Conservation (phyloP, 2,888 invertebrate genomes). For the Geophilus truncorum region DNA sequence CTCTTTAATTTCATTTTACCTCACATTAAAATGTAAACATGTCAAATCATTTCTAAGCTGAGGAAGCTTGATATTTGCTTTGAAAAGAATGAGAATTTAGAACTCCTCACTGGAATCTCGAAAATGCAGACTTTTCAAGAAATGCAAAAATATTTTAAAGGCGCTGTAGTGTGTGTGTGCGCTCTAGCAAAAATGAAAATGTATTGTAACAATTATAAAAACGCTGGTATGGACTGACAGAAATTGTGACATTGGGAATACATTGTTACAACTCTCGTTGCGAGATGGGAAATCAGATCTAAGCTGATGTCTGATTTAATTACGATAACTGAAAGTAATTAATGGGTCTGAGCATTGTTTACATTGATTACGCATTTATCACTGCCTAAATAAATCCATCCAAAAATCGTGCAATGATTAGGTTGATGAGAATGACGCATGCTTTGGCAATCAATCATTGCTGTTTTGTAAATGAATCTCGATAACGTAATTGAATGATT, state of each 20-base stretch:
- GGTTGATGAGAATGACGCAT: neutral
- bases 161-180: too few species aligned
- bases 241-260: too few species aligned
- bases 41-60: too few species aligned
- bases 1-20: neutral
- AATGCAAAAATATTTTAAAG: too few species aligned
- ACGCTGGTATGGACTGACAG: too few species aligned
- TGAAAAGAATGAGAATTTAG: too few species aligned
- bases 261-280: too few species aligned
- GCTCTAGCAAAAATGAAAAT: too few species aligned
- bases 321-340: neutral
- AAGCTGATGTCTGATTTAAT: neutral
- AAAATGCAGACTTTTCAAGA: too few species aligned
- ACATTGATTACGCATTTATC: conserved; percentile 1
- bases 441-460: neutral
- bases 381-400: neutral
- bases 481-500: neutral
- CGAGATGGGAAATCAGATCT: neutral
- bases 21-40: neutral
- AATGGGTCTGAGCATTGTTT: neutral
- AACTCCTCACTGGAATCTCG: too few species aligned
- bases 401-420: conserved; percentile 2
- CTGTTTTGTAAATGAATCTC: conserved; percentile 8
- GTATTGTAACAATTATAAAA: too few species aligned
- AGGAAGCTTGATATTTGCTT: too few species aligned